These are phyloP conservation scores for Bicyclus anynana DNA, from an alignment of 1,140 invertebrate species.

Conservation along the genomic window DNA sequence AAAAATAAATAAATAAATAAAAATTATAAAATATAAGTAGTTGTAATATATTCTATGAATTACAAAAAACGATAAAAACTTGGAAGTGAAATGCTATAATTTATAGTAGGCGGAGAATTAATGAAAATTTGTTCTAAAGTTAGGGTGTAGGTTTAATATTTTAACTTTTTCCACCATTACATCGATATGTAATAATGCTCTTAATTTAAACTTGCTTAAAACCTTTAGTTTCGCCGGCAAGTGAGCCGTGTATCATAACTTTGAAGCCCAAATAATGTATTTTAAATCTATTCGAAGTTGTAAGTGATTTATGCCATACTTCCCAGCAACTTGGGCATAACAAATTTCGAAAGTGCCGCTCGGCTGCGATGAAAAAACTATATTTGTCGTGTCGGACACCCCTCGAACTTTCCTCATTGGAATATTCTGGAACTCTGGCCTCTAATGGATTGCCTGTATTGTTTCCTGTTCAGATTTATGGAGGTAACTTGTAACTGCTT, in stretches of 20 bases:
- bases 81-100: no score
- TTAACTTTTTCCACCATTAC: no score
- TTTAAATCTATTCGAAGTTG: slow-evolving; percentile 36
- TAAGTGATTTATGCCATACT: slow-evolving; percentile 51
- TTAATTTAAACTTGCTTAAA: background rate
- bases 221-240: slow-evolving; percentile 6
- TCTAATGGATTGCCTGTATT: slow-evolving; percentile 71
- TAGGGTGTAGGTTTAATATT: no score
- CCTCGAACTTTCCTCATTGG: slow-evolving; percentile 64
- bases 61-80: no score
- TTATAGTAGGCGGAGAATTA: no score
- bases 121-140: no score
- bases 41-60: no score
- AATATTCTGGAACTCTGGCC: slow-evolving; percentile 66
- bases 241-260: slow-evolving; percentile 17
- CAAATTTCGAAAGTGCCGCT: slow-evolving; percentile 53
- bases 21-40: no score
- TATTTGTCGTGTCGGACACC: slow-evolving; percentile 58
- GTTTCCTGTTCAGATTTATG: slow-evolving; percentile 72
- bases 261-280: slow-evolving; percentile 28
- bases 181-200: background rate
- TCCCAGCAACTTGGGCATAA: slow-evolving; percentile 40
- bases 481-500: slow-evolving; percentile 75
- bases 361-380: slow-evolving; percentile 67
- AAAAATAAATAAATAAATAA: no score